Evolutionary conservation across 2,113 vertebrate species (phyloP), one percentile per base, ranked within the genome.

Genomic region (Neotoma lepida): DNA sequence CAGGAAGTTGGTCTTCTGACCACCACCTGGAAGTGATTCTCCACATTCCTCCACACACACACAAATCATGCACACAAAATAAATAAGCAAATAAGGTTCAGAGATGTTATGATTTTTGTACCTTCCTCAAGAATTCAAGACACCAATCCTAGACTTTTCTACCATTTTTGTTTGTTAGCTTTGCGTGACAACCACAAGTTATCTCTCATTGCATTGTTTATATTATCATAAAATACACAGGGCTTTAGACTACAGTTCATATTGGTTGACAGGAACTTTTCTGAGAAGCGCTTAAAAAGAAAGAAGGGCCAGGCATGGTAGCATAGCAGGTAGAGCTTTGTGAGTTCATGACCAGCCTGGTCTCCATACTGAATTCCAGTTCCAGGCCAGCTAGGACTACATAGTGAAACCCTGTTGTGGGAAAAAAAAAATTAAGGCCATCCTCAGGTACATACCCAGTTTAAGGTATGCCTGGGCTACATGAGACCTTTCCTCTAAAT

Each of bases 251-350:
- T 58, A 28, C 89, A 94, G 35, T 71, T 94, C 70, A 9, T 33
- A 22, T 39, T 85, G 71, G 26, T 73, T 94, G 61, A 49, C 7
- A 82, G 85, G 28, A 90, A 61, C 64, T 94, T 66, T 89, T 74
- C 73, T 92, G 91, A 91, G 56, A 90, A 58, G 51, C 76, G 88
- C 66, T 94, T 91, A 39, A 88, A 84, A 92, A 87, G 58, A 76
- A 51, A 92, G 33, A n/a, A 80, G 63, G 17, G 64, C 33, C 2
- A 33, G 64, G 63, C 46, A 51, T n/a, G 44, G 84, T 26, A 35
- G 33, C 82, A 22, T 1, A 66, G 63, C 44, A 66, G 44, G 7
- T 20, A 63, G 61, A 66, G 8, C 63, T 85, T 20, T 64, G 3
- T 49, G 44, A 26, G 33, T 51, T 86, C 3, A 20, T 35, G 41